A percentile compares a stretch with the other conserved stretches of the same genome.
These are phyloP conservation scores for Hirudinaria manillensis DNA, from an alignment of 2,888 invertebrate genomes.

Conservation along the genomic window DNA sequence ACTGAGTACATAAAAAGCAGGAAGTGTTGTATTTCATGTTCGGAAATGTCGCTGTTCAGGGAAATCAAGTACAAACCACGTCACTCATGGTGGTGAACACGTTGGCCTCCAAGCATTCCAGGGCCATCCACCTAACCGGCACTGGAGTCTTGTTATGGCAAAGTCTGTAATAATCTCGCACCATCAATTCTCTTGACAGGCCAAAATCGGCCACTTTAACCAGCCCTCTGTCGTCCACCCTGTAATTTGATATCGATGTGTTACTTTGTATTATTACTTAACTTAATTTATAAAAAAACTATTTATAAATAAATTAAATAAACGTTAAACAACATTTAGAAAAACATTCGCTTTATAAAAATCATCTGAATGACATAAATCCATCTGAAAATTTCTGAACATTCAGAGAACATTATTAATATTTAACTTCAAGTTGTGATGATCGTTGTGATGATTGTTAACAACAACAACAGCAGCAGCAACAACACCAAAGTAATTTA, in stretches of 20 bases:
- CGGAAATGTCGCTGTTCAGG: too few species aligned
- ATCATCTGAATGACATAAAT: too few species aligned
- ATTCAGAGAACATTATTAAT: too few species aligned
- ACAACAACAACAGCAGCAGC: neutral
- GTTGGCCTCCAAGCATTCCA: conserved; percentile 53
- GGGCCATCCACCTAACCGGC: conserved; percentile 57
- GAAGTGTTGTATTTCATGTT: too few species aligned
- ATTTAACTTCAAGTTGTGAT: neutral
- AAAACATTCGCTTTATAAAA: too few species aligned
- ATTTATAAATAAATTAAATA: neutral
- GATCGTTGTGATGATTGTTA: neutral
- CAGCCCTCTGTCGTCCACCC: conserved; percentile 41
- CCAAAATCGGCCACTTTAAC: conserved; percentile 59
- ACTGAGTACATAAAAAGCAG: too few species aligned
- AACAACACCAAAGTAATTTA: neutral
- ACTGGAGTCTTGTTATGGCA: conserved; percentile 47
- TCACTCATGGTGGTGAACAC: conserved; percentile 52
- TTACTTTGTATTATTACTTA: neutral
- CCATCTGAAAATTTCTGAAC: too few species aligned
- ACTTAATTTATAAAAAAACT: neutral
- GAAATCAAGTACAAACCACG: conserved; percentile 50
- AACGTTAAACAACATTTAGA: too few species aligned
- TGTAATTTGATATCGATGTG: conserved; percentile 19
- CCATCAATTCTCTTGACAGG: conserved; percentile 57
- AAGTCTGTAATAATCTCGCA: conserved; percentile 55